Conservation (phyloP, 2,888 invertebrate species). For the Xanthia togata region DNA sequence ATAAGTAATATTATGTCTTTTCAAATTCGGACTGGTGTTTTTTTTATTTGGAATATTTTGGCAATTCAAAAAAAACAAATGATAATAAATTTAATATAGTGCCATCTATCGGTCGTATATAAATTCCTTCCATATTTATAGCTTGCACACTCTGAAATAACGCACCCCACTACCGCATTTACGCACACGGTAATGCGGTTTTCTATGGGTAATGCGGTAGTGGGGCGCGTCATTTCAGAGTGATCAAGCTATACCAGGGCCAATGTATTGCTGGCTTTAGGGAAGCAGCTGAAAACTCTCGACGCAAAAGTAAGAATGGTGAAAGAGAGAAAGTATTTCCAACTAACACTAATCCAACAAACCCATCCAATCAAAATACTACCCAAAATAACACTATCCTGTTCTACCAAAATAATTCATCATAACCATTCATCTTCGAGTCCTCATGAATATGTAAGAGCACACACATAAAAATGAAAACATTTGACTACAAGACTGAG, state of each 20-base stretch:
- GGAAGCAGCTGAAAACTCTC: background rate
- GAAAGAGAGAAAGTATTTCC: background rate
- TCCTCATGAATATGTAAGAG: constrained; percentile 40
- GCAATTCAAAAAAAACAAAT: background rate
- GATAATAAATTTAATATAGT: background rate
- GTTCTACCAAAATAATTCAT: constrained; percentile 30
- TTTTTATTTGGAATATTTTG: too few relatives aligned
- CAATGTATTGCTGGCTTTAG: background rate
- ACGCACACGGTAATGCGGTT: too few relatives aligned
- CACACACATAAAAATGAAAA: constrained; percentile 19
- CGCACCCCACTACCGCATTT: too few relatives aligned
- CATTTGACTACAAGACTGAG: constrained; percentile 33
- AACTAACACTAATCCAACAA: background rate
- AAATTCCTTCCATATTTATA: background rate
- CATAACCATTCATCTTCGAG: constrained; percentile 34
- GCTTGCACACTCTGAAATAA: too few relatives aligned
- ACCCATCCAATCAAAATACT: constrained; percentile 23
- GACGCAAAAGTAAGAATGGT: background rate
- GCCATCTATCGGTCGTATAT: background rate
- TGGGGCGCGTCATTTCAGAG: too few relatives aligned
- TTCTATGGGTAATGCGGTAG: too few relatives aligned
- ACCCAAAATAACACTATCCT: constrained; percentile 24
- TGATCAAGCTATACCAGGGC: too few relatives aligned
- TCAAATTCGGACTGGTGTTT: too few relatives aligned
- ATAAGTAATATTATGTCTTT: background rate